phyloP scores from a whole-genome alignment of 2,113 vertebrate genomes.

The Colaptes auratus region DNA sequence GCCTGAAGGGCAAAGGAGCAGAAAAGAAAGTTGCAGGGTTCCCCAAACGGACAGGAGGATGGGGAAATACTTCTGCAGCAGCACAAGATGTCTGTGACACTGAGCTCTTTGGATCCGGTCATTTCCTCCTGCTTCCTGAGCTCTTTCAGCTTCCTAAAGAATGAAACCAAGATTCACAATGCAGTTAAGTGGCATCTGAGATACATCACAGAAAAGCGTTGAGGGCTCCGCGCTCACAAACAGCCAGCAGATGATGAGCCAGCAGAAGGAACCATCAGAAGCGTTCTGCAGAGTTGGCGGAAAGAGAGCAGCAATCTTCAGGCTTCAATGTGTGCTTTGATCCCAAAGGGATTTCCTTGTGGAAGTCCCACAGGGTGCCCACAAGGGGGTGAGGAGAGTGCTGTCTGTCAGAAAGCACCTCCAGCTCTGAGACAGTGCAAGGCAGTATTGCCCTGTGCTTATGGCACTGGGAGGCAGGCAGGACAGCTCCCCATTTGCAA shows the following conservation, averaged over 20 bases:
- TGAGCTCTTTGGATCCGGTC: not conserved
- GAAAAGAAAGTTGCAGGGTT: not conserved
- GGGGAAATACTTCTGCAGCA: not conserved
- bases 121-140: not conserved
- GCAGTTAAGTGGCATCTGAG: not conserved
- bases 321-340: not conserved
- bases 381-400: fast-evolving
- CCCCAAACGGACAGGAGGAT: not conserved
- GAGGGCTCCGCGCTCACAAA: fast-evolving
- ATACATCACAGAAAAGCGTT: not conserved
- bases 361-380: not conserved
- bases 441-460: not conserved
- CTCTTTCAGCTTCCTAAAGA: not conserved
- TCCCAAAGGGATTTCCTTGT: not conserved
- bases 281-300: not conserved
- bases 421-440: not conserved
- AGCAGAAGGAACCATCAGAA: not conserved
- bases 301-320: not conserved
- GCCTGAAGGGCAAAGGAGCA: not conserved
- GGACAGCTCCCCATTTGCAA: fast-evolving
- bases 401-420: not conserved
- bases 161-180: fast-evolving
- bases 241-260: fast-evolving
- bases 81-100: not conserved
- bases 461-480: fast-evolving